A percentile compares a stretch with the other conserved stretches of the same genome.
phyloP scores from a whole-genome alignment of 2,113 vertebrate genomes.

The Bambusicola thoracicus region DNA sequence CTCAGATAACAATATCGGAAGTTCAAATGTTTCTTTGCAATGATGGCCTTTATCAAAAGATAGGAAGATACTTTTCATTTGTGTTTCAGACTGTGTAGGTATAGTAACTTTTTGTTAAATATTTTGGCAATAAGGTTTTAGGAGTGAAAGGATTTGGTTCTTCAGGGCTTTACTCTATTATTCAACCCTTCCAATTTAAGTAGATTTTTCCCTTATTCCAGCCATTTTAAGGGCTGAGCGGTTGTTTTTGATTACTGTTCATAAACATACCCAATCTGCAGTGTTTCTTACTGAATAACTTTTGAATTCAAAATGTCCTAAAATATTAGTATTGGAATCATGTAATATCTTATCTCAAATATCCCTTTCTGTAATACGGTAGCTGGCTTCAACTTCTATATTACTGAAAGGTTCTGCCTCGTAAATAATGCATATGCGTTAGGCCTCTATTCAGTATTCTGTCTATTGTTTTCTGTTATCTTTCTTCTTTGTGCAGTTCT shows the following conservation, averaged over 20 bases:
- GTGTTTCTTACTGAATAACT: background rate
- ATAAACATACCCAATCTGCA: background rate
- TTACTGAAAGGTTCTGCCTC: constrained; percentile 6
- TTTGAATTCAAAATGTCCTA: background rate
- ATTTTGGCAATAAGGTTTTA: background rate
- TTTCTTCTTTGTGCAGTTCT: constrained; percentile 13
- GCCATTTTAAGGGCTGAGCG: background rate
- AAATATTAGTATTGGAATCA: background rate
- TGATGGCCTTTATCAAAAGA: background rate
- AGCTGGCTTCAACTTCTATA: constrained; percentile 9
- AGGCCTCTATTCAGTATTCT: constrained; percentile 10
- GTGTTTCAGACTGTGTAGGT: background rate
- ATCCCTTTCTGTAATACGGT: background rate
- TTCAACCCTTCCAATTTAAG: background rate
- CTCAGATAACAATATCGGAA: rapidly evolving
- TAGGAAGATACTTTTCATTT: background rate
- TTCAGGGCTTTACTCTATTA: background rate
- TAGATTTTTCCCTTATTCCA: background rate
- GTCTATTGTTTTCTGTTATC: constrained; percentile 22
- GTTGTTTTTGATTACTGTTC: background rate
- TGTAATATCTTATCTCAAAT: background rate
- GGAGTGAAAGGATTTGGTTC: background rate
- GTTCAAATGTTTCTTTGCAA: background rate
- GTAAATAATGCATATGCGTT: constrained; percentile 52
- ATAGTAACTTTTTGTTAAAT: background rate